Evolutionary conservation across 53 echinoderm and acorn worm species (phyloP).

Genomic region (Antedon mediterranea): DNA sequence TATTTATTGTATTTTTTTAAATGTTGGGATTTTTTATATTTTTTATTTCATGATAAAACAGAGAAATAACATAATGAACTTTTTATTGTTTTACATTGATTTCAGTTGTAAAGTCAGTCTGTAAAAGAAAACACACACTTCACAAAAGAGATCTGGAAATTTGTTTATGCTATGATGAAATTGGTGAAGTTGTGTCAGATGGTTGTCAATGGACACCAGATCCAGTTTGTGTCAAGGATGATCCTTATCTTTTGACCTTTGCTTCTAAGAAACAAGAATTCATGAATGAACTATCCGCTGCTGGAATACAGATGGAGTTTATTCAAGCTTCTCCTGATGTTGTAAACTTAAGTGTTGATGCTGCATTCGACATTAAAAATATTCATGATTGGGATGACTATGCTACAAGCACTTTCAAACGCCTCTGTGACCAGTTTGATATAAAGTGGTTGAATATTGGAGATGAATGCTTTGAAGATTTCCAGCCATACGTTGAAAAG

Average conservation of each 20-base stretch:
- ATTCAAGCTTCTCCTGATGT: not conserved
- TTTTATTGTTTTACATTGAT: no score
- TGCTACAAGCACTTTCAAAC: not conserved
- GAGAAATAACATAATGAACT: no score
- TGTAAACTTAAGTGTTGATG: not conserved
- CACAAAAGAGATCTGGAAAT: not conserved
- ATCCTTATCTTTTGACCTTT: not conserved
- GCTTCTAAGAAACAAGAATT: not conserved
- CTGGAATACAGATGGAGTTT: not conserved
- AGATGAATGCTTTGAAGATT: not conserved
- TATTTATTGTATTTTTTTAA: no score
- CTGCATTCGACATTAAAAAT: not conserved
- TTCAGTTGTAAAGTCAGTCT: not conserved
- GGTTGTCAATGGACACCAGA: not conserved
- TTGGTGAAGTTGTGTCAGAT: not conserved
- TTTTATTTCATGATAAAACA: no score
- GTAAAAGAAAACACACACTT: not conserved
- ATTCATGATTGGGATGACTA: not conserved
- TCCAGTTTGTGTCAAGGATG: not conserved
- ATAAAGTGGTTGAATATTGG: not conserved
- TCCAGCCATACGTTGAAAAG: not conserved
- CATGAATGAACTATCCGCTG: not conserved
- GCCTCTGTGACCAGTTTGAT: not conserved
- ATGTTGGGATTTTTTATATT: no score
- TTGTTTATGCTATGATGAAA: not conserved